A percentile compares a stretch with the other conserved stretches of the same genome.
Evolutionary conservation across 2,797 vertebrate species (phyloP).

Genomic region (Cyclopterus lumpus): DNA sequence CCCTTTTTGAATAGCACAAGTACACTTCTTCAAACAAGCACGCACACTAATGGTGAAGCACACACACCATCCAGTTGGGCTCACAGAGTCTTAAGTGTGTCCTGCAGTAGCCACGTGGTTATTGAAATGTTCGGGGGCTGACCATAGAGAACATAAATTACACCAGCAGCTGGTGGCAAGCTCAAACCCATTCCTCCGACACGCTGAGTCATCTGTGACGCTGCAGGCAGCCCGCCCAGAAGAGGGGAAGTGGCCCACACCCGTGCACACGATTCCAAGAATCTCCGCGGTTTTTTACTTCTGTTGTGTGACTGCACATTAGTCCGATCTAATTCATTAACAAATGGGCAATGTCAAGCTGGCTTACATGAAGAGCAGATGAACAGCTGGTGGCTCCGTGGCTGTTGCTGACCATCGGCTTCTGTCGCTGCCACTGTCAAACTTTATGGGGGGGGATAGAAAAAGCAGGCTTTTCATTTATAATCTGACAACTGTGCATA

Average conservation of each 20-base stretch:
- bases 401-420: not conserved
- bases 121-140: slow-evolving; percentile 27
- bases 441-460: too few species aligned
- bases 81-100: slow-evolving; percentile 1
- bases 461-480: too few species aligned
- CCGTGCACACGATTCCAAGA: not conserved
- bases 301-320: not conserved
- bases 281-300: not conserved
- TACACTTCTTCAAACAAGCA: slow-evolving; percentile 9
- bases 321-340: not conserved
- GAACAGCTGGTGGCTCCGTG: not conserved
- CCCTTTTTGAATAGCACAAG: not conserved
- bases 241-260: slow-evolving; percentile 14
- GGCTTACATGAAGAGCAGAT: not conserved
- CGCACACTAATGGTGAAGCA: not conserved
- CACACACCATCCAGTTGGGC: slow-evolving; percentile 1
- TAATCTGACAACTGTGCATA: not conserved
- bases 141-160: slow-evolving; percentile 40
- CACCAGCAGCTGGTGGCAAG: slow-evolving; percentile 42
- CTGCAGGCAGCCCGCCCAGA: slow-evolving; percentile 9
- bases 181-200: slow-evolving; percentile 35
- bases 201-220: not conserved
- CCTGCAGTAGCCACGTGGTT: slow-evolving; percentile 7
- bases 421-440: not conserved
- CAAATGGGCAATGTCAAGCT: not conserved